Conservation (phyloP, 2,113 vertebrate genomes). For the Laticauda colubrina region DNA sequence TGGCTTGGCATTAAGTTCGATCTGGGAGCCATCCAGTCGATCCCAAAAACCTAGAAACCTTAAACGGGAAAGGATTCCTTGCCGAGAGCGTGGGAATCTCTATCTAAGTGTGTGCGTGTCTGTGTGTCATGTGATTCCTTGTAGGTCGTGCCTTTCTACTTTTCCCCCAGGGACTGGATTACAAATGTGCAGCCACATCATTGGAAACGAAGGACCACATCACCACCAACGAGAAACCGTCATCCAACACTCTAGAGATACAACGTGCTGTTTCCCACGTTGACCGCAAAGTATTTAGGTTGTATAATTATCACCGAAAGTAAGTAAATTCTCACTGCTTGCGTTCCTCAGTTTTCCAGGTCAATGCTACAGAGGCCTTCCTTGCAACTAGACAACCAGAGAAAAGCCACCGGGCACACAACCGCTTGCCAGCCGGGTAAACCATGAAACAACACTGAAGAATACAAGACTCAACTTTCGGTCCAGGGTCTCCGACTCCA, state of each 20-base stretch:
- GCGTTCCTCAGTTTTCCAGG: neutral
- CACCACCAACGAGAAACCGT: neutral
- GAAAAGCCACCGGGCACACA: neutral
- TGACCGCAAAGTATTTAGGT: neutral
- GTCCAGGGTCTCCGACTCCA: neutral
- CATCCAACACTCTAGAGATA: neutral
- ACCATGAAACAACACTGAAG: neutral
- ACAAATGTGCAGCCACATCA: neutral
- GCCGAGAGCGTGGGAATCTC: neutral
- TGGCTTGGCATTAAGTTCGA: neutral
- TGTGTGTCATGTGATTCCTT: neutral
- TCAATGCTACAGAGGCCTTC: neutral
- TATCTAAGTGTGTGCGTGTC: neutral
- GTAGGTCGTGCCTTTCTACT: neutral
- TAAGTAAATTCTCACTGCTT: neutral
- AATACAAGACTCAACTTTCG: rapidly evolving
- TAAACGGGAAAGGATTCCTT: neutral
- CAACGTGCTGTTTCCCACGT: neutral
- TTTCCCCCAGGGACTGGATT: neutral
- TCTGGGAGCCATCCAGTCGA: neutral
- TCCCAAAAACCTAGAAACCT: neutral
- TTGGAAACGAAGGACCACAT: neutral
- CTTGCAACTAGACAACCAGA: neutral
- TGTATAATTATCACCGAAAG: neutral
- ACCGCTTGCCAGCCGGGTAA: too few species aligned